A percentile compares a stretch with the other conserved stretches of the same genome.
These are phyloP conservation scores for Limnephilus rhombicus DNA, from an alignment of 2,888 invertebrate genomes.

Conservation along the genomic window DNA sequence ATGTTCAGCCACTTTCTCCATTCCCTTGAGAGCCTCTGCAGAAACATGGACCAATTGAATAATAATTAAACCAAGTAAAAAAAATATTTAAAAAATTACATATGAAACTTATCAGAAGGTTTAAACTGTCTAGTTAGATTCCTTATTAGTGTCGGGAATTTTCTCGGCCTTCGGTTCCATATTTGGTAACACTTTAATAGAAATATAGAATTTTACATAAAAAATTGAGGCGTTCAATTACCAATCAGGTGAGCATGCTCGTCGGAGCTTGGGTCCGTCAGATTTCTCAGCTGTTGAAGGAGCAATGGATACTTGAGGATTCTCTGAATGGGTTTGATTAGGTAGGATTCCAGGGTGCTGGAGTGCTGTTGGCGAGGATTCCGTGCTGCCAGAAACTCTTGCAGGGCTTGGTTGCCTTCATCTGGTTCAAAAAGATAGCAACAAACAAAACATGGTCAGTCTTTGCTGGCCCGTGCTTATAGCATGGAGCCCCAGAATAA, in stretches of 20 bases:
- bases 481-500: not conserved
- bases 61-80: not conserved
- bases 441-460: conserved; percentile 29
- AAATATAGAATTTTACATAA: not conserved
- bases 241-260: conserved; percentile 96
- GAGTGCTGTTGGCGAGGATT: conserved; percentile 98
- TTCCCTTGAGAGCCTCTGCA: conserved; percentile 95
- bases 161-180: not conserved
- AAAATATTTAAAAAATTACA: conserved; percentile 31
- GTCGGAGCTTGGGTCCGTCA: conserved; percentile 94
- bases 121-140: not conserved
- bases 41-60: conserved; percentile 63
- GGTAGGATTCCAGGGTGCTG: conserved; percentile 96
- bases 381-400: conserved; percentile 95
- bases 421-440: conserved; percentile 76
- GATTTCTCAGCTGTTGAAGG: conserved; percentile 94
- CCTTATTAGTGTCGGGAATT: not conserved
- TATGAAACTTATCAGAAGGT: not conserved
- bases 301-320: conserved; percentile 98
- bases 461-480: conserved; percentile 7
- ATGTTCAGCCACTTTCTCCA: conserved; percentile 99
- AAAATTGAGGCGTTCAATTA: conserved; percentile 73
- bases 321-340: conserved; percentile 99
- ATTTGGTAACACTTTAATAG: not conserved
- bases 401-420: conserved; percentile 97